Evolutionary conservation across 2,888 invertebrate genomes (phyloP).

Genomic region (Linhomoeus sp.): DNA sequence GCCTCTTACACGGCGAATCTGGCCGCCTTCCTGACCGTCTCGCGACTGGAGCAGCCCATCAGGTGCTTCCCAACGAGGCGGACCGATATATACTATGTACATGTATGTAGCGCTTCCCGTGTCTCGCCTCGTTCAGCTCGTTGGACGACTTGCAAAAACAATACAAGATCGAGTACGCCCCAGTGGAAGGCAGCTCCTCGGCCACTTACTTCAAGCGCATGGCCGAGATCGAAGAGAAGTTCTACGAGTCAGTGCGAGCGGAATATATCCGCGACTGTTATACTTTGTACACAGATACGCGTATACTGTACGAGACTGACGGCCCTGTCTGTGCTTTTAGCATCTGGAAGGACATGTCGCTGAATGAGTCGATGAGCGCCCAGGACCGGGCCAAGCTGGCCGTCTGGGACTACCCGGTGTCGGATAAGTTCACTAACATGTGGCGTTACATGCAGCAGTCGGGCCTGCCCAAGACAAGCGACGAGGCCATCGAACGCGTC

Average conservation of each 20-base stretch:
- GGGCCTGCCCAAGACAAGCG: conserved; percentile 52
- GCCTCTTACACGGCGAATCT: conserved; percentile 95
- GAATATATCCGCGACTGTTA: neutral
- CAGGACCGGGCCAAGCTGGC: conserved; percentile 77
- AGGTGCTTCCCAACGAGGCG: conserved; percentile 13
- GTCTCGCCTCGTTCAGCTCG: conserved; percentile 12
- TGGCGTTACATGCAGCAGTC: conserved; percentile 80
- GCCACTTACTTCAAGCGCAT: conserved; percentile 87
- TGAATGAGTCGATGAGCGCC: conserved; percentile 73
- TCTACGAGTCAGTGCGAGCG: conserved; percentile 55
- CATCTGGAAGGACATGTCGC: conserved; percentile 93
- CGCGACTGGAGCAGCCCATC: conserved; percentile 21
- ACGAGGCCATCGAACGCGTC: conserved; percentile 57
- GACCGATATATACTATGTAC: neutral
- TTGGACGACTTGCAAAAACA: conserved; percentile 83
- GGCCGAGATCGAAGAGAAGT: conserved; percentile 78
- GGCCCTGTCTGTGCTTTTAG: conserved; percentile 31
- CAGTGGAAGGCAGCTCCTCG: conserved; percentile 61
- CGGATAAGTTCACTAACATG: conserved; percentile 94
- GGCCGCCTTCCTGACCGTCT: conserved; percentile 78
- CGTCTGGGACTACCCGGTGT: conserved; percentile 96
- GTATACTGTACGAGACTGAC: neutral
- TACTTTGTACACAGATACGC: neutral
- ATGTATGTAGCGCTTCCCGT: neutral
- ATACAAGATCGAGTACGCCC: conserved; percentile 87